Evolutionary conservation across 1,140 invertebrate genomes (phyloP), one percentile per base, ranked within the genome.

Genomic region (Varroa destructor): DNA sequence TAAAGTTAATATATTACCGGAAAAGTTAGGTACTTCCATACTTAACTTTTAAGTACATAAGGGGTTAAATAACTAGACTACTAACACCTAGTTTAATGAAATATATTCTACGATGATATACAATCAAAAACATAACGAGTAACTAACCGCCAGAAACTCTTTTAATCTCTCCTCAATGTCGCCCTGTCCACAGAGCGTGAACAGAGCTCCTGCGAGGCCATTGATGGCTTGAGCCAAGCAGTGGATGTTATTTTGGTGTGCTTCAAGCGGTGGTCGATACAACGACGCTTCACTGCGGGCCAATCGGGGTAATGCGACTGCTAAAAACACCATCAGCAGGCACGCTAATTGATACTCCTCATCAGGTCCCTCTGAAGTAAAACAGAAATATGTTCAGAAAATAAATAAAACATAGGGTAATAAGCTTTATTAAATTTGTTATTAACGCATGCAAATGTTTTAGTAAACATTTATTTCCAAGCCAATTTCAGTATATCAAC

Each of bases 131-230:
- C 25, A 25, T 25, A 25, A 25, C 56, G 77, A 42, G 54, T 46
- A 25, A 70, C 80, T 81, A 80, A 87, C 85, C 1, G 96, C 96
- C 70, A 99, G 81, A 79, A 99, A 99, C 79, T 99, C 97, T 77
- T 98, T 97, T 85, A 99, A 91, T 73, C 96, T 85, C 77, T 96
- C 93, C 78, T 96, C 93, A 75, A 96, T 93, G 79, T 99, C 97
- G 40, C 89, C 90, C 77, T 90, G 87, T 1, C 89, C 91, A 79
- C 93, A 93, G 72, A 97, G 89, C 0, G 91, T 93, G 77, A 99
- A 99, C 37, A 99, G 79, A 0, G 95, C 94, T 37, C 90, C 93
- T 78, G 97, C 96, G 72, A 99, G 90, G 76, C 93, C 89, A 79
- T 98, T 99, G 56, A 99, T 89, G 0, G 95, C 95, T 43, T 90